Base-by-base conservation (phyloP, 2,888 invertebrate genomes). In the Ennomos fuscantarius region DNA sequence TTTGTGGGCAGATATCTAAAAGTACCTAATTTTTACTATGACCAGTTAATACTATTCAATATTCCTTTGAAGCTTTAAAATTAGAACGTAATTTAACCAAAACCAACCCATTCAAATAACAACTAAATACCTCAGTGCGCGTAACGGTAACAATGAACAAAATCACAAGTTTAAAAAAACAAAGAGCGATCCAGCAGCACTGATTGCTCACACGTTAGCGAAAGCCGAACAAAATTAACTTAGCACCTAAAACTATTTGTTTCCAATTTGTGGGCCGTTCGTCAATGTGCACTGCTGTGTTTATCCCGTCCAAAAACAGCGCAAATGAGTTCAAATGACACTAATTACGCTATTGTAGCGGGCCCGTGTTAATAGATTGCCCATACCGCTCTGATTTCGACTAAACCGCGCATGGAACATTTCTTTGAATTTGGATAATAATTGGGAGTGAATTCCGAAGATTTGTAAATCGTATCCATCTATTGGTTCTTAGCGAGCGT, bases 301-400 rank as follows among this genome's bases (percentile, higher is more conserved):
- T 89, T 84, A 91, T 91, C 91, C 88, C 88, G 78, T 87, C 87
- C 87, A 85, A 87, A 88, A 89, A 89, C 78, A 89, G 89, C 89
- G 89, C 89, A 83, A 90, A 90, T 87, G 90, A 89, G 89, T 90
- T 89, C 89, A 83, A 90, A 90, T 87, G 90, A 89, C 88, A 89
- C 92, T 91, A 91, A 92, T 90, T 89, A 89, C 74, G 82, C 73
- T 68, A 63, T 72, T 84, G 79, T 89, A 77, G 86, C 88, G 75
- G 66, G 71, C 73, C 62, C 66, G 85, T 84, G 90, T 69, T 92
- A 91, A 92, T 86, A 62, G 76, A 66, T 85, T 86, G 81, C 79
- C 81, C 86, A 89, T 77, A 88, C 83, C 71, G 81, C 73, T 78
- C 80, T 72, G 75, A 81, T 81, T 84, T 82, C 75, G 68, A 76